Conservation (phyloP, 30 jellyfish, hydroid and myxozoan genomes). For the Hydractinia echinata region DNA sequence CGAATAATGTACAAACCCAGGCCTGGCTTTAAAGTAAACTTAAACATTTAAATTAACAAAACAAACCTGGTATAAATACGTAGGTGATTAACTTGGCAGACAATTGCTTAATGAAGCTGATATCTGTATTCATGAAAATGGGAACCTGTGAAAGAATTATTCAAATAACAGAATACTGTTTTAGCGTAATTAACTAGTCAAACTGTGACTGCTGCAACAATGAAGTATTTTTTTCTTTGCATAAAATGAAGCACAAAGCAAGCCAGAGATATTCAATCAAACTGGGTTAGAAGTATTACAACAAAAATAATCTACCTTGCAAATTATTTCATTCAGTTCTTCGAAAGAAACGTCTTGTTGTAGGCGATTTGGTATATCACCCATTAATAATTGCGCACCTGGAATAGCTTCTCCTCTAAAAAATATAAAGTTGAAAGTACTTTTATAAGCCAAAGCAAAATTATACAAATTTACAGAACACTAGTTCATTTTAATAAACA, state of each 20-base stretch:
- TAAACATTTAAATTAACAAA: too few species aligned
- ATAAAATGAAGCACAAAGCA: too few species aligned
- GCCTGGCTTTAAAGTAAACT: too few species aligned
- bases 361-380: constrained; percentile 54
- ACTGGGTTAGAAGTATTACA: too few species aligned
- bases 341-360: constrained; percentile 69
- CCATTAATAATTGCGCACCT: constrained; percentile 49
- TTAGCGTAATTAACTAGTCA: background rate
- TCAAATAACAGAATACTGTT: background rate
- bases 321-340: constrained; percentile 53
- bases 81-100: constrained; percentile 40
- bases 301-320: constrained; percentile 26
- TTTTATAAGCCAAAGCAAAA: too few species aligned
- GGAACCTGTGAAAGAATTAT: constrained; percentile 50
- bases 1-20: too few species aligned
- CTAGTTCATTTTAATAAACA: too few species aligned
- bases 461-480: too few species aligned
- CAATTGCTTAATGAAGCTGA: constrained; percentile 41
- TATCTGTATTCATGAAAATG: constrained; percentile 66
- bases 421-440: too few species aligned
- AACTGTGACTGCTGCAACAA: too few species aligned
- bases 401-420: constrained; percentile 75
- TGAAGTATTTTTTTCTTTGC: too few species aligned
- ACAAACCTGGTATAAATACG: constrained; percentile 56
- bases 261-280: too few species aligned